Evolutionary conservation across 2,113 vertebrate genomes (phyloP).

Genomic region (Apeltes quadracus): DNA sequence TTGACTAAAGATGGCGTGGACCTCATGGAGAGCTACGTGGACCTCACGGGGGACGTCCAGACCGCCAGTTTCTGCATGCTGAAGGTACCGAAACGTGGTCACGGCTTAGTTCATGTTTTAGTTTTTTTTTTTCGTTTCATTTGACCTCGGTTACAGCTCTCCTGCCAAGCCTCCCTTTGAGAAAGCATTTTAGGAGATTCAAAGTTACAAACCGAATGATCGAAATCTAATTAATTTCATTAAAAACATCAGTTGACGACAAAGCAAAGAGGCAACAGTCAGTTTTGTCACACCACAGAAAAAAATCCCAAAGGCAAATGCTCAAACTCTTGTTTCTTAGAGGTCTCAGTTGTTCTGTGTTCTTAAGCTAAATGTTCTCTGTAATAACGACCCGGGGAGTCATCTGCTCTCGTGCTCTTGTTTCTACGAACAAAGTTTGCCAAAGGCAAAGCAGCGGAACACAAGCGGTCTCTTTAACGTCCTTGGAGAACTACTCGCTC

Average conservation of each 20-base stretch:
- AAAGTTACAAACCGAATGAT: background rate
- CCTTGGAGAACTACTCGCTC: background rate
- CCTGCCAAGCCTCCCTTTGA: background rate
- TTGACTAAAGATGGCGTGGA: constrained; percentile 98
- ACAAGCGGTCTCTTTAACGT: no score
- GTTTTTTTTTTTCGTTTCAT: background rate
- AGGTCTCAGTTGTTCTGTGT: constrained; percentile 3
- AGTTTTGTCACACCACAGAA: background rate
- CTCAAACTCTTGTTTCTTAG: constrained; percentile 15
- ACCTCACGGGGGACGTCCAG: constrained; percentile 95
- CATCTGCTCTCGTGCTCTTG: constrained; percentile 1
- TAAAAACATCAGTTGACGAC: background rate
- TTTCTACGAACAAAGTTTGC: constrained; percentile 7
- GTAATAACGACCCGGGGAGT: background rate
- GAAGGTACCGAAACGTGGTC: constrained; percentile 79
- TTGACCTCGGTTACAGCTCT: background rate
- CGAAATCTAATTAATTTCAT: background rate
- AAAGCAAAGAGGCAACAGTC: background rate
- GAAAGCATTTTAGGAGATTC: background rate
- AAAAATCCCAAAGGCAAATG: background rate
- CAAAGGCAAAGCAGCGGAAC: constrained; percentile 20
- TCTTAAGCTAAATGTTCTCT: background rate
- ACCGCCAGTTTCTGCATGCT: constrained; percentile 98
- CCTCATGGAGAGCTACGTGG: constrained; percentile 97
- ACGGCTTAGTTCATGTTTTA: background rate